These are phyloP conservation scores for Caenorhabditis remanei DNA, from an alignment of 1,140 invertebrate genomes.

Conservation along the genomic window DNA sequence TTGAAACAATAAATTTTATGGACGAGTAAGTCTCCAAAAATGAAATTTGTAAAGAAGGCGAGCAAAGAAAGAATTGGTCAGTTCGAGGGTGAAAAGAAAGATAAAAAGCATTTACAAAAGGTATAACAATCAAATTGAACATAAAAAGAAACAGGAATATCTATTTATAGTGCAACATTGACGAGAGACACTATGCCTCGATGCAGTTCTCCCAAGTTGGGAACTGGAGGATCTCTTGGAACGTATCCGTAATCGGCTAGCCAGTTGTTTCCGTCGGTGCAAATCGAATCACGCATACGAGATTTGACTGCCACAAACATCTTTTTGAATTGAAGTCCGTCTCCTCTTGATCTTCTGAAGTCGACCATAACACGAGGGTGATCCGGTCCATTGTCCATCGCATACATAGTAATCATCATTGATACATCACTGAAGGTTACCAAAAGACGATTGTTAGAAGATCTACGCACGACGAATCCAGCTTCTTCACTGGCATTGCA, in stretches of 20 bases:
- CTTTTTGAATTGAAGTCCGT: constrained; percentile 62
- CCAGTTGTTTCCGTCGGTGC: constrained; percentile 42
- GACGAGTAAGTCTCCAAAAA: too few species aligned
- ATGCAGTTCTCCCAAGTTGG: not conserved
- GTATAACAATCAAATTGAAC: too few species aligned
- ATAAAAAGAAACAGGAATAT: too few species aligned
- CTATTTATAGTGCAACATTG: not conserved
- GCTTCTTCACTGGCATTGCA: constrained; percentile 9
- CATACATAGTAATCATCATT: constrained; percentile 20
- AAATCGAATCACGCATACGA: constrained; percentile 48
- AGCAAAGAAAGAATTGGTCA: too few species aligned
- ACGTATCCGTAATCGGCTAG: constrained; percentile 16
- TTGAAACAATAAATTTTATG: too few species aligned
- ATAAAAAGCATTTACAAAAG: too few species aligned
- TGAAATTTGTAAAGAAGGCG: too few species aligned
- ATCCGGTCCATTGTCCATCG: not conserved
- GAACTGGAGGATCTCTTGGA: not conserved
- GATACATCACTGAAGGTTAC: not conserved
- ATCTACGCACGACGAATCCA: not conserved
- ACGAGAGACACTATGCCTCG: not conserved
- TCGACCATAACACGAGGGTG: constrained; percentile 23
- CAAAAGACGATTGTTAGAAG: not conserved
- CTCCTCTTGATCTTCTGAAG: constrained; percentile 59
- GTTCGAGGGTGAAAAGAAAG: too few species aligned
- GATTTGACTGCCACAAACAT: constrained; percentile 40